Evolutionary conservation across 2,888 invertebrate genomes (phyloP), one percentile per base, ranked within the genome.

Genomic region (Argyresthia goedartella): DNA sequence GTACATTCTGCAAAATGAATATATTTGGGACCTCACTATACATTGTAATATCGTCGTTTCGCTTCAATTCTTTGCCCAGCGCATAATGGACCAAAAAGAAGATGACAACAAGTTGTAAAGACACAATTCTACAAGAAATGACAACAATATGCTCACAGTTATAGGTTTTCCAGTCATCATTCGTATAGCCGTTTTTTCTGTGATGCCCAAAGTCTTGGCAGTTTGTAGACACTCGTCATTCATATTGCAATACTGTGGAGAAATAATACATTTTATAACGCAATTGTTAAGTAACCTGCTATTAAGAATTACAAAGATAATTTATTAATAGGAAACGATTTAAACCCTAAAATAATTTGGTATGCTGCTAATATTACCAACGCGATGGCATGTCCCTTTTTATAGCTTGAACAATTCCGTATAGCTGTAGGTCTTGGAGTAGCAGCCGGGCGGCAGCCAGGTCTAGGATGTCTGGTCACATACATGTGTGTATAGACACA

Each of bases 151-250:
- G 63, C 75, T 67, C 63, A 89, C 91, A 64, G 90, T 90, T 1
- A 90, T 88, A 9, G 88, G 85, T 68, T 90, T 89, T 3, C 92
- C 93, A 14, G 91, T 90, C 59, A 91, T 88, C 85, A 93, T 89
- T 58, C 89, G 88, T 0, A 92, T 87, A 0, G 92, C 89, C 54
- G 89, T 90, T 14, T 89, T 88, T 75, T 97, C 96, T 1, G 91
- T 91, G 52, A 97, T 89, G 1, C 96, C 97, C 39, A 97, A 73
- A 10, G 91, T 76, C 57, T 86, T 88, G 1, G 95, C 93, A 0
- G 95, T 91, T 53, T 89, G 89, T 57, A 91, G 71, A 51, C 94
- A 93, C 53, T 89, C 88, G 3, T 86, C 79, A 25, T 89, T 85
- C 57, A 96, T 76, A 49, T 79, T 79, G 50, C 87, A 88, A 62